phyloP scores from a whole-genome alignment of 2,113 vertebrate genomes.

The Microcebus ravelobensis region DNA sequence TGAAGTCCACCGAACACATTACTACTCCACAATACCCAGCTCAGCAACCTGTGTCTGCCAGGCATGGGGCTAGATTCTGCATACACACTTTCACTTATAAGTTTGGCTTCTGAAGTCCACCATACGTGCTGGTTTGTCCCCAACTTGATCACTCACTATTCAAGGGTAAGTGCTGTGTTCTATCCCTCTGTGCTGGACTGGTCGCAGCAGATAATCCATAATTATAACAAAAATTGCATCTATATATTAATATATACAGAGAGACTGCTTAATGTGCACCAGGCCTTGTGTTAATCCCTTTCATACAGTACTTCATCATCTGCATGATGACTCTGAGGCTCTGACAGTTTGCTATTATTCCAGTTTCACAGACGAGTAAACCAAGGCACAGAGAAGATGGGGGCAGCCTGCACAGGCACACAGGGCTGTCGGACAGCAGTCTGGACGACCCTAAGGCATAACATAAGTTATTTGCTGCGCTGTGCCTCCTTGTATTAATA shows the following conservation, averaged over 20 bases:
- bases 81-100: accelerated
- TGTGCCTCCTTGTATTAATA: not conserved
- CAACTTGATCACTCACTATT: not conserved
- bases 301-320: not conserved
- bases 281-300: accelerated
- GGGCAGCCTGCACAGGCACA: not conserved
- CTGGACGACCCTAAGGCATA: not conserved
- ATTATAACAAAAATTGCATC: not conserved
- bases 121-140: accelerated
- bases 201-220: not conserved
- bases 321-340: not conserved
- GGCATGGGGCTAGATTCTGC: not conserved
- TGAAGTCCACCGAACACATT: accelerated
- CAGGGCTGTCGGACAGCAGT: accelerated
- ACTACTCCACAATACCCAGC: too few relatives aligned
- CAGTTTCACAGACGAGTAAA: not conserved
- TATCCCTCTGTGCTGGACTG: not conserved
- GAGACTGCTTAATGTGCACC: not conserved
- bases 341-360: not conserved
- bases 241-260: not conserved
- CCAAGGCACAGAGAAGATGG: not conserved
- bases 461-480: not conserved
- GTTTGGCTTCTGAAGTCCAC: not conserved
- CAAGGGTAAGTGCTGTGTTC: too few relatives aligned
- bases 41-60: not conserved